These are phyloP conservation scores for Tridacna crocea DNA, from an alignment of 2,888 invertebrate genomes.

Conservation along the genomic window DNA sequence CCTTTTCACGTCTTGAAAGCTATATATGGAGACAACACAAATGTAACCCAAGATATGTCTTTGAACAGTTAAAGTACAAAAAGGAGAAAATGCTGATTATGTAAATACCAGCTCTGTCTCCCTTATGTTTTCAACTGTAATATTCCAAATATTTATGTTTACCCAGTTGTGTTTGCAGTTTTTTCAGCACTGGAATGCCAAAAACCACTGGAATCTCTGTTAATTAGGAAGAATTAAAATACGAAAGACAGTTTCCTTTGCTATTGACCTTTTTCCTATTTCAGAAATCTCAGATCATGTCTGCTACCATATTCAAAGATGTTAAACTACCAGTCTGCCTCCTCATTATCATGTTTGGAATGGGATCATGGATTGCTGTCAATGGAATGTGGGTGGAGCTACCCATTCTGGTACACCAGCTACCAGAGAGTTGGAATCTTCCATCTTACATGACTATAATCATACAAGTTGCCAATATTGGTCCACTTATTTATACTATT, in stretches of 20 bases:
- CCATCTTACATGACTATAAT: constrained; percentile 93
- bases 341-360: constrained; percentile 90
- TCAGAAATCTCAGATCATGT: neutral
- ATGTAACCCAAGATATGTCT: no score
- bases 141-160: neutral
- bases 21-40: no score
- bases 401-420: constrained; percentile 92
- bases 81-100: neutral
- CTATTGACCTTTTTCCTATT: neutral
- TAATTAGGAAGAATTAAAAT: no score
- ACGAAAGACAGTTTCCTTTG: no score
- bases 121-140: neutral
- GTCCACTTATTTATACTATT: constrained; percentile 87
- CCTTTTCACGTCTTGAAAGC: no score
- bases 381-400: constrained; percentile 95
- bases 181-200: no score
- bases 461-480: constrained; percentile 92
- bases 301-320: constrained; percentile 16
- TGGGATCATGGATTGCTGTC: constrained; percentile 92
- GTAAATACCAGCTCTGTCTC: neutral
- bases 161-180: no score
- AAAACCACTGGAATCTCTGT: no score
- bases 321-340: constrained; percentile 81
- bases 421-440: constrained; percentile 95
- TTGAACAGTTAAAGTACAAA: neutral